Evolutionary conservation across 2,797 vertebrate genomes (phyloP).

Genomic region (Microctenopoma steveboyesi): DNA sequence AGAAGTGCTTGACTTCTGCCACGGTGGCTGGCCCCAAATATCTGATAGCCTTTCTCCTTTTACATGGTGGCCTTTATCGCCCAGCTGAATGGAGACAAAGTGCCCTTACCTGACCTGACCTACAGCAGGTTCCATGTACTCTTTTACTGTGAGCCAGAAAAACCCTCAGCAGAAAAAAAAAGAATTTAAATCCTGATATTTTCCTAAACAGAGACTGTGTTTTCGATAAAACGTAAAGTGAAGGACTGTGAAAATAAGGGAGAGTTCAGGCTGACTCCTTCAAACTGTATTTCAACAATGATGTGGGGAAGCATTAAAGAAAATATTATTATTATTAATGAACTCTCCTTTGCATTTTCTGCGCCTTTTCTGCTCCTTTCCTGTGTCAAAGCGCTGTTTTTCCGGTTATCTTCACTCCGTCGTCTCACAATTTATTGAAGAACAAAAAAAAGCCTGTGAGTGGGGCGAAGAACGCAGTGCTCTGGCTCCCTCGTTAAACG

Average conservation of each 20-base stretch:
- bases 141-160: neutral
- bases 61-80: conserved; percentile 72
- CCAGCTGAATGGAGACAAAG: conserved; percentile 60
- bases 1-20: conserved; percentile 61
- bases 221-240: neutral
- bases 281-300: no score
- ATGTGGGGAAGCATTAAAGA: no score
- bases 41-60: conserved; percentile 82
- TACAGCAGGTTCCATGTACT: neutral
- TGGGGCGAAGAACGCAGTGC: neutral
- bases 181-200: no score
- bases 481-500: conserved; percentile 20
- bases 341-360: no score
- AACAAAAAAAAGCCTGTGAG: conserved; percentile 38
- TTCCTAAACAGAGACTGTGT: no score
- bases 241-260: no score
- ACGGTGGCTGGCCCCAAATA: conserved; percentile 69
- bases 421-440: neutral
- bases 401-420: neutral
- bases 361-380: neutral
- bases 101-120: conserved; percentile 64
- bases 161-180: neutral
- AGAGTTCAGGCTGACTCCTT: no score
- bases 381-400: neutral
- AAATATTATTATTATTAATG: no score